Base-by-base conservation (phyloP, 2,113 vertebrate species). In the Istiophorus platypterus region DNA sequence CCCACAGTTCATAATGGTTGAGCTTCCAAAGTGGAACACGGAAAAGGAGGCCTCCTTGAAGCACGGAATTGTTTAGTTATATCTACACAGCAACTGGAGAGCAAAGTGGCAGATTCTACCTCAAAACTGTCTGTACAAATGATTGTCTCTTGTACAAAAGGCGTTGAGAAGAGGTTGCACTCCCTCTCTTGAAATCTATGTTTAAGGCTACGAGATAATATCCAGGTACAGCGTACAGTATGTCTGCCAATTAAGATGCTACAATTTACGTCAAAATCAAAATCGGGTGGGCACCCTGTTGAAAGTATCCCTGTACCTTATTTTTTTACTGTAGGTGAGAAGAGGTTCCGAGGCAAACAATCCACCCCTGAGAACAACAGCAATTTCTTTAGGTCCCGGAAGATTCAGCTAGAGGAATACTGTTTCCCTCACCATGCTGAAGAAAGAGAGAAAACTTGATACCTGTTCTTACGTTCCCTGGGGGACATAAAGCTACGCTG, bases 381-480 rank as follows among this genome's bases (percentile, higher is more conserved):
- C 39, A 11, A 18, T 42, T 34, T 54, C 57, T 65, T 31, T 17
- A 4, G 5, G 49, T 26, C 27, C 2, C 27, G 54, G 49, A 24
- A 70, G 42, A 56, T 61, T 51, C 42, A 62, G 52, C 47, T 39
- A 12, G 24, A 83, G 15, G 37, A 63, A 15, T 68, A 2, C 41
- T 29, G 66, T 26, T 59, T 49, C 52, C 13, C 47, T 61, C 59
- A 34, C 54, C 57, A 34, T 20, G 63, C 54, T 27, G 26, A 29
- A 24, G 39, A 58, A 61, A 66, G 18, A 41, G 45, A 79, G 9
- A 37, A 39, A 52, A 68, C 64, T 42, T 73, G 13, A 58, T 82
- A 58, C 61, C 54, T 83, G 62, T 34, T 51, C 80, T 68, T 29
- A 54, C 24, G 51, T 68, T 85, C 76, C 65, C 73, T 15, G 26